phyloP scores from a whole-genome alignment of 2,797 vertebrate genomes.

The Sebastes vulpes region DNA sequence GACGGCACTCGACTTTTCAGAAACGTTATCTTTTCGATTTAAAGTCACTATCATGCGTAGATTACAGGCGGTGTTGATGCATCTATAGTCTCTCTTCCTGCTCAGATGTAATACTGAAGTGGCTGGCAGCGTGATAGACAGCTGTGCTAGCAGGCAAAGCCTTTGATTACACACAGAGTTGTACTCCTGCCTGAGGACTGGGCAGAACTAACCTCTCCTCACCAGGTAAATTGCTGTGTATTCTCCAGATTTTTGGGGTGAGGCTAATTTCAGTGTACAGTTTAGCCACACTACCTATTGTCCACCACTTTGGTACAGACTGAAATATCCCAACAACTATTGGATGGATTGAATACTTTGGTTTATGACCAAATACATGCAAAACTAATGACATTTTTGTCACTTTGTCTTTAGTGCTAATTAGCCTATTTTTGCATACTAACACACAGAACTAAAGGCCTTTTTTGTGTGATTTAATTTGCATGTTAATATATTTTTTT shows the following conservation, averaged over 20 bases:
- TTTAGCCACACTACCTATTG: neutral
- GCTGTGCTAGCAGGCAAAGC: neutral
- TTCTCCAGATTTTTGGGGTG: neutral
- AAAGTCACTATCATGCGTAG: neutral
- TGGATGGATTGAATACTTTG: neutral
- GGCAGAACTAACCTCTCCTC: neutral
- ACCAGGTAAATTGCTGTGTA: neutral
- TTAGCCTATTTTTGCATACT: too few species aligned
- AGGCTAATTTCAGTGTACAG: neutral
- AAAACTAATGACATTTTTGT: neutral
- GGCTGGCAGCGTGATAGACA: neutral
- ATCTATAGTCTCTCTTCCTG: neutral
- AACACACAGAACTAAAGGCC: too few species aligned
- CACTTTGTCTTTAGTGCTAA: neutral
- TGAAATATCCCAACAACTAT: neutral
- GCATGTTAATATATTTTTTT: too few species aligned
- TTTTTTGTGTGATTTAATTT: too few species aligned
- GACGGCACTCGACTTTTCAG: neutral
- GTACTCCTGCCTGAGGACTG: neutral
- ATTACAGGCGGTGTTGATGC: neutral
- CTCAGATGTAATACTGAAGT: neutral
- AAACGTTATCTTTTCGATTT: conserved; percentile 16
- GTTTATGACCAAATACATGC: neutral
- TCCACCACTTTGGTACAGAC: neutral
- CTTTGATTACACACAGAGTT: conserved; percentile 19